Base-by-base conservation (phyloP, 2,113 vertebrate genomes). In the Trogon surrucura region DNA sequence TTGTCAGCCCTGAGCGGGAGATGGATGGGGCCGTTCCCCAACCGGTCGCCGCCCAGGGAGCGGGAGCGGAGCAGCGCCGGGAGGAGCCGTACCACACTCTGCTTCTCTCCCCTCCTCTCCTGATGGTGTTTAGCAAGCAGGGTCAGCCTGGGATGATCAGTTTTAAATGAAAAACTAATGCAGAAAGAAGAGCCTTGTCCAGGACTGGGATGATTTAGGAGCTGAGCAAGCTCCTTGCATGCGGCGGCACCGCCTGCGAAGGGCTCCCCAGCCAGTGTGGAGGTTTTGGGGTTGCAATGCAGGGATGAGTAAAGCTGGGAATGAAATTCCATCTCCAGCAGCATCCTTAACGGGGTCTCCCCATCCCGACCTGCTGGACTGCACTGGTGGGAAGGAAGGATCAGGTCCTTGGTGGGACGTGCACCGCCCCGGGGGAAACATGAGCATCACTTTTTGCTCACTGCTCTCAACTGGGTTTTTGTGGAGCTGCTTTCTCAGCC, bases 1-100 rank as follows among this genome's bases (percentile, higher is more conserved):
- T 62, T 73, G 87, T 73, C 72, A 84, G 88, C 73, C 11, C 1
- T 22, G 85, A 77, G 71, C 32, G 3, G 90, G 78, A 66, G 93
- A 96, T 75, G 93, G 96, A 86, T 92, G 95, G 71, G 65, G 41
- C 78, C 7, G 5, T 79, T 85, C 66, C 41, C 62, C 1, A 6
- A 27, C 1, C 11, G 53, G 21, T 56, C n/a, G 6, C 38, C 7
- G 2, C 36, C 86, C 18, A 0, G 16, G 70, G 25, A 80, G 36
- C 45, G 22, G 56, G 60, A 74, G n/a, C 8, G 1, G 70, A 88
- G 67, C 26, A 10, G 27, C 1, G 5, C 34, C 11, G 1, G 53
- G n/a, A 13, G 47, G n/a, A 48, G 53, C 19, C 5, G 7, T 19
- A 26, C 22, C 2, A 5, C 1, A 7, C 32, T 54, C 4, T 3